Percentiles rank a stretch among this genome's conserved stretches.
Evolutionary conservation across 2,888 invertebrate genomes (phyloP).

Genomic region (Metopia argyrocephala): DNA sequence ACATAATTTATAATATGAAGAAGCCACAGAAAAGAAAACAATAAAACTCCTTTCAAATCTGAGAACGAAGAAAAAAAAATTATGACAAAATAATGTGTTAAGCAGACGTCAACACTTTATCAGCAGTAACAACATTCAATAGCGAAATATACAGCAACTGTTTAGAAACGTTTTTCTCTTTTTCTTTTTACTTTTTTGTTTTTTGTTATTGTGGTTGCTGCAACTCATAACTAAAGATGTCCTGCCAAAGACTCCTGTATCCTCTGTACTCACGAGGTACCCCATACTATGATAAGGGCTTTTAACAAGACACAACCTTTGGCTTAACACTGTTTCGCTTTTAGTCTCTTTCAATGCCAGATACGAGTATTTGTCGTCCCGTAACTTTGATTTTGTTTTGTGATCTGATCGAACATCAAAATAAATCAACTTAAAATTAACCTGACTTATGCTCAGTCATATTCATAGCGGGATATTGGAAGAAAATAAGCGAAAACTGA

Average conservation of each 20-base stretch:
- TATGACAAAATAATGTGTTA: conserved; percentile 69
- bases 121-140: conserved; percentile 14
- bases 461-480: conserved; percentile 70
- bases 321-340: conserved; percentile 35
- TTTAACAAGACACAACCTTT: conserved; percentile 61
- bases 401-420: conserved; percentile 70
- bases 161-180: conserved; percentile 43
- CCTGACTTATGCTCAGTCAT: conserved; percentile 71
- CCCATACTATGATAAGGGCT: conserved; percentile 61
- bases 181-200: neutral
- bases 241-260: conserved; percentile 23
- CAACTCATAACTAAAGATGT: conserved; percentile 43
- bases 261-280: conserved; percentile 6
- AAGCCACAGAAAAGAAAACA: neutral
- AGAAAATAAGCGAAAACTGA: neutral
- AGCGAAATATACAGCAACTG: conserved; percentile 46
- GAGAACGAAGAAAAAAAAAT: conserved; percentile 49
- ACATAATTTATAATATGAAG: conserved; percentile 53
- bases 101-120: conserved; percentile 69
- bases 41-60: neutral
- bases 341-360: neutral
- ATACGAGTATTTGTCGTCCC: conserved; percentile 6
- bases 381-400: conserved; percentile 48
- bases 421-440: conserved; percentile 71
- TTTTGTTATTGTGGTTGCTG: conserved; percentile 1